phyloP scores from a whole-genome alignment of 1,140 invertebrate genomes.

The Tigriopus japonicus region DNA sequence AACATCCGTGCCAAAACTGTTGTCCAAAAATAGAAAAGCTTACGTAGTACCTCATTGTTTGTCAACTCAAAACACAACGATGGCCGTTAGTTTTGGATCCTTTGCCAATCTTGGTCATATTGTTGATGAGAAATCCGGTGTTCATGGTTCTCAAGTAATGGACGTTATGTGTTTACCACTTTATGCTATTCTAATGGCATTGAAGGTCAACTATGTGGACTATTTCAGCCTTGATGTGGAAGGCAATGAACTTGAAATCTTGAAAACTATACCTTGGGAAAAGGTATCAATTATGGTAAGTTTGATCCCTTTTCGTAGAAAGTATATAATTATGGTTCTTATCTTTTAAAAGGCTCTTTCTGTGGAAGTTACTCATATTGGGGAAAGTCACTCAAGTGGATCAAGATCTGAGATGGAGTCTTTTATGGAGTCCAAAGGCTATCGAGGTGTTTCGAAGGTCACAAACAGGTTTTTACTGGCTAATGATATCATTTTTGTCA shows the following conservation, averaged over 20 bases:
- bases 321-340: no score
- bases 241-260: conserved; percentile 33
- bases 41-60: conserved; percentile 21
- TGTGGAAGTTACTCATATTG: no score
- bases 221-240: conserved; percentile 48
- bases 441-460: no score
- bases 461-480: no score
- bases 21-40: conserved; percentile 19
- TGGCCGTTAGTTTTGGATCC: conserved; percentile 14
- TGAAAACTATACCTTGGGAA: conserved; percentile 19
- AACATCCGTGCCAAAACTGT: not conserved
- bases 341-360: no score
- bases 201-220: conserved; percentile 44
- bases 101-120: conserved; percentile 7
- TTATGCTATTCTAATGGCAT: conserved; percentile 52
- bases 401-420: no score
- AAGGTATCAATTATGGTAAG: conserved; percentile 17
- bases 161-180: conserved; percentile 47
- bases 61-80: conserved; percentile 17
- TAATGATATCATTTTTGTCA: no score
- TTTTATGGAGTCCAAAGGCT: no score
- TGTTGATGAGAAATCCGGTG: not conserved
- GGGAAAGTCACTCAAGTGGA: no score
- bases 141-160: conserved; percentile 1
- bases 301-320: no score